Percentiles rank a stretch among this genome's conserved stretches.
Conservation (phyloP, 1,140 invertebrate species). For the Potamilus streckersoni region DNA sequence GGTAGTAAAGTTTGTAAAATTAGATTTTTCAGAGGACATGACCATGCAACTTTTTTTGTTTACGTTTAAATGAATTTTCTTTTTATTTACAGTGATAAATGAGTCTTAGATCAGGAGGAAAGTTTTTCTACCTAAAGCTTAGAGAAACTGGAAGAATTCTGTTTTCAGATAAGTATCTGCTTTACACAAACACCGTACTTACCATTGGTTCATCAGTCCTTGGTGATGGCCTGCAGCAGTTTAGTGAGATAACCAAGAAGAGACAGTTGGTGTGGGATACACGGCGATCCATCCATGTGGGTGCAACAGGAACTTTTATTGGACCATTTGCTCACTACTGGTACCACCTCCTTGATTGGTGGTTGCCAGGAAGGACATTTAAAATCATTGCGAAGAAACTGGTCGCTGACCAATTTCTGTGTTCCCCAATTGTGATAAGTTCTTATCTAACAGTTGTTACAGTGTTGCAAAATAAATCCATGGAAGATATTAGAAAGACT, state of each 20-base stretch:
- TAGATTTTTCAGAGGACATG: too few relatives aligned
- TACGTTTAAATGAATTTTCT: too few relatives aligned
- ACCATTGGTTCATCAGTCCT: constrained; percentile 80
- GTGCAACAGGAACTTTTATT: constrained; percentile 76
- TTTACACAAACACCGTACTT: constrained; percentile 88
- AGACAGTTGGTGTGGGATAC: constrained; percentile 73
- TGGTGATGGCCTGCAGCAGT: constrained; percentile 87
- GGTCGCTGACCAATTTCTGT: constrained; percentile 86
- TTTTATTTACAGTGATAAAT: too few relatives aligned
- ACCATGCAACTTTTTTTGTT: too few relatives aligned
- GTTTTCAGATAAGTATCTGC: constrained; percentile 70
- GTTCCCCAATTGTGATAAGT: constrained; percentile 84
- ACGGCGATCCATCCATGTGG: constrained; percentile 82
- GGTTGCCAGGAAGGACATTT: constrained; percentile 78
- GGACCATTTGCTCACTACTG: constrained; percentile 89
- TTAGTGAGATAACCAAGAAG: constrained; percentile 79
- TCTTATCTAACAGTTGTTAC: constrained; percentile 85
- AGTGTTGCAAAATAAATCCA: constrained; percentile 75
- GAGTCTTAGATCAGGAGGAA: too few relatives aligned
- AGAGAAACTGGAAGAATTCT: constrained; percentile 4
- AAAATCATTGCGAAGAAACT: constrained; percentile 84
- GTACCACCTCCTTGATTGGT: constrained; percentile 80
- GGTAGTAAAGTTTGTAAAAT: too few relatives aligned
- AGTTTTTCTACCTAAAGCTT: too few relatives aligned
- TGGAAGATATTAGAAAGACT: constrained; percentile 71